Base-by-base conservation (phyloP, 2,113 vertebrate species). In the Colossoma macropomum region DNA sequence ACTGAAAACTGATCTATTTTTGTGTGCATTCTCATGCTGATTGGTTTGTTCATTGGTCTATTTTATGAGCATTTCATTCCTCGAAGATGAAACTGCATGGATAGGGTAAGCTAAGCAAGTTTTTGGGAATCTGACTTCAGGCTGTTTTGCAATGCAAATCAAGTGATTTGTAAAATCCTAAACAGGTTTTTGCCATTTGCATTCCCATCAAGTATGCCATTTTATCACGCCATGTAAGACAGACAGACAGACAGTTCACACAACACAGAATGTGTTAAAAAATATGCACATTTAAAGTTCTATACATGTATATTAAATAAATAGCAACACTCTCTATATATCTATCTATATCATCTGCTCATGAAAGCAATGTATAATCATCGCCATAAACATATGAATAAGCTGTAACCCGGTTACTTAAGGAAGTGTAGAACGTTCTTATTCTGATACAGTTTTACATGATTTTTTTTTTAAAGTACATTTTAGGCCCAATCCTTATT, bases 101-200 rank as follows among this genome's bases (percentile, higher is more conserved):
- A 15, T 3, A 16, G 17, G 32, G 30, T 68, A 34, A 34, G 32
- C 19, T 68, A 34, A 34, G 32, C 19, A 32, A 12, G 32, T 23
- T 71, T 71, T 45, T 10, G n/a, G 23, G 19, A 74, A 75, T 23
- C 21, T 23, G 50, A 38, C 32, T 56, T 83, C 13, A 60, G 50
- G 50, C 72, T 77, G 50, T 76, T 85, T 80, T 85, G 72, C 75
- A 75, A 87, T 56, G 56, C 75, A 85, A 82, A 87, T 79, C 19
- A 9, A 75, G 45, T 65, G 63, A 76, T 81, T 81, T 81, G 73
- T 50, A 75, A 76, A 85, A 75, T 63, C 59, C 54, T 65, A 62
- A 59, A 41, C 11, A 28, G 41, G 65, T 56, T 63, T 60, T n/a
- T 21, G 12, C 19, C 27, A 70, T 79, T 83, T 83, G 32, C 38